Evolutionary conservation across 2,888 invertebrate species (phyloP).

Genomic region (Scotopteryx bipunctaria): DNA sequence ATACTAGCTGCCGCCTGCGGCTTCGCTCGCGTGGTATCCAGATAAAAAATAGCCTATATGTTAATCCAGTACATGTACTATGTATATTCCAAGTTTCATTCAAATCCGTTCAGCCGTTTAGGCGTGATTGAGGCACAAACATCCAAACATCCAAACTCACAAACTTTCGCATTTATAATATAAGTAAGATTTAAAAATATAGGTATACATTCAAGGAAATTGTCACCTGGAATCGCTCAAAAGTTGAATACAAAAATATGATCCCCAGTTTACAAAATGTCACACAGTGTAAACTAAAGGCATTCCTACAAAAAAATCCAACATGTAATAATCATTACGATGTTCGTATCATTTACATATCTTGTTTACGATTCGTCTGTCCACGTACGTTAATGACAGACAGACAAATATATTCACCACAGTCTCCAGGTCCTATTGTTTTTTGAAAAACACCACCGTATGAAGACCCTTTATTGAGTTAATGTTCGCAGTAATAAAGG

Average conservation of each 20-base stretch:
- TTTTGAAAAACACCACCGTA: constrained; percentile 47
- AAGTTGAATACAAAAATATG: no score
- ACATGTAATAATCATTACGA: constrained; percentile 50
- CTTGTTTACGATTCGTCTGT: constrained; percentile 68
- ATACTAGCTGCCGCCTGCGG: no score
- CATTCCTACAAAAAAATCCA: constrained; percentile 43
- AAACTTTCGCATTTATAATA: no score
- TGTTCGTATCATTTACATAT: constrained; percentile 69
- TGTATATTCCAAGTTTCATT: no score
- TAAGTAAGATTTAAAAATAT: no score
- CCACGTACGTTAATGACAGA: constrained; percentile 68
- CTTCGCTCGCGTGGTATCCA: no score
- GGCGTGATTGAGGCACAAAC: no score
- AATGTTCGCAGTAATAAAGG: constrained; percentile 27
- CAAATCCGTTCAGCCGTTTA: no score
- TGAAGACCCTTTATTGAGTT: constrained; percentile 35
- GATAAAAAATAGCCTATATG: no score
- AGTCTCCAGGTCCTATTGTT: constrained; percentile 60
- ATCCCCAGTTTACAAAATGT: not conserved
- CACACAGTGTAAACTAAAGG: constrained; percentile 3
- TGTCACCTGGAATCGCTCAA: not conserved
- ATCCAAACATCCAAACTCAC: no score
- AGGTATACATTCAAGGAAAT: no score
- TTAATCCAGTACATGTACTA: no score
- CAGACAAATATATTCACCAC: constrained; percentile 68